phyloP scores from a whole-genome alignment of 92 coral and sea anemone genomes.

The Porites lobata region DNA sequence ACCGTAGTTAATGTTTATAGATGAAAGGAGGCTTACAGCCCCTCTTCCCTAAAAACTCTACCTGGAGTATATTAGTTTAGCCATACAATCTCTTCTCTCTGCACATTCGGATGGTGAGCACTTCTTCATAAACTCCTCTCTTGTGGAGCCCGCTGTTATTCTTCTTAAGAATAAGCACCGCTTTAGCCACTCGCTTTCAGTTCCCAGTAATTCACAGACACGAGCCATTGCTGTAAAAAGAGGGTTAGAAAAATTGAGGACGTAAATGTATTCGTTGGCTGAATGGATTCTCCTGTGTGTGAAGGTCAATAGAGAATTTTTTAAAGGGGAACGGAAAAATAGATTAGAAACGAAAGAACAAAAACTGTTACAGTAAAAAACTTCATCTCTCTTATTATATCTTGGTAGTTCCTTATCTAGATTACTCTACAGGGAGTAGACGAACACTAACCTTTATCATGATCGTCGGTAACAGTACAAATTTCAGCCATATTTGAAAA shows the following conservation, averaged over 20 bases:
- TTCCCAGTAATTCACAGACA: slow-evolving; percentile 53
- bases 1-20: background rate
- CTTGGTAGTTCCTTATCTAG: too few species aligned
- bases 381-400: too few species aligned
- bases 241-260: background rate
- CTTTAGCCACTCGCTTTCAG: slow-evolving; percentile 46
- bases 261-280: too few species aligned
- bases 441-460: slow-evolving; percentile 12
- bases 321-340: background rate
- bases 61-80: slow-evolving; percentile 81
- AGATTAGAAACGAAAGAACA: background rate
- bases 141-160: slow-evolving; percentile 74
- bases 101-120: slow-evolving; percentile 69
- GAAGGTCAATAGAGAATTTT: too few species aligned
- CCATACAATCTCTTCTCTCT: slow-evolving; percentile 81
- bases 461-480: slow-evolving; percentile 7
- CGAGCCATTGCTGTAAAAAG: background rate
- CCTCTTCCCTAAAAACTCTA: background rate
- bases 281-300: too few species aligned
- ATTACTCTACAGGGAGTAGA: background rate
- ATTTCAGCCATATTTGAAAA: slow-evolving; percentile 1
- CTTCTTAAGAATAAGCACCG: slow-evolving; percentile 69
- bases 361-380: background rate
- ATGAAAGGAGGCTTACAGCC: background rate
- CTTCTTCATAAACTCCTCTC: slow-evolving; percentile 82